Evolutionary conservation across 2,888 invertebrate genomes (phyloP), one percentile per base, ranked within the genome.

Genomic region (Phyllotreta cruciferae): DNA sequence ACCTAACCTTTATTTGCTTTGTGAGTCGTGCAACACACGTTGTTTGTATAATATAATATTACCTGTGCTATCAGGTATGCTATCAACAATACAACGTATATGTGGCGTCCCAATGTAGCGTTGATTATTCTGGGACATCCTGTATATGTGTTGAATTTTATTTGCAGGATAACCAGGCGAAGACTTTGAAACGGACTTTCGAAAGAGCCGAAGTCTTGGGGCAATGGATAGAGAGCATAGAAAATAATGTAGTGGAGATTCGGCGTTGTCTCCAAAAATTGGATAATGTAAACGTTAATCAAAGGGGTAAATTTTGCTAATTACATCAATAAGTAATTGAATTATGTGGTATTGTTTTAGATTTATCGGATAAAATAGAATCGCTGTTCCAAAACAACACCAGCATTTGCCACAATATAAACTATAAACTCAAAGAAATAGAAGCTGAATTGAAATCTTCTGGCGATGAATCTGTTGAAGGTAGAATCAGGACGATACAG

Each of bases 141-240:
- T n/a, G n/a, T n/a, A n/a, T n/a, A n/a, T n/a, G n/a, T n/a, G n/a
- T n/a, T n/a, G n/a, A n/a, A n/a, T n/a, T n/a, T n/a, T n/a, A n/a
- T n/a, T 24, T 24, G 24, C 24, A 24, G 24, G 24, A 24, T 24
- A 24, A 24, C 24, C 24, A 24, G 4, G 24, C 4, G 24, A 24
- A 24, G 4, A 24, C 70, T 44, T 55, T 78, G 52, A 70, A 63
- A 49, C 64, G 71, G 53, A 74, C 73, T 0, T 73, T 76, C 35
- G 73, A 76, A 66, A 66, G 73, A 53, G 68, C 74, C 1, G 74
- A 75, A 64, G 81, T 82, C 67, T 79, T 85, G 71, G 81, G 82
- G 69, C 74, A 77, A 69, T 85, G 84, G 84, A 83, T 86, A 69
- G 79, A 80, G 66, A 82, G 82, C 64, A 80, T 87, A 57, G 80